Conservation (phyloP, 2,888 invertebrate genomes). For the Acleris literana region DNA sequence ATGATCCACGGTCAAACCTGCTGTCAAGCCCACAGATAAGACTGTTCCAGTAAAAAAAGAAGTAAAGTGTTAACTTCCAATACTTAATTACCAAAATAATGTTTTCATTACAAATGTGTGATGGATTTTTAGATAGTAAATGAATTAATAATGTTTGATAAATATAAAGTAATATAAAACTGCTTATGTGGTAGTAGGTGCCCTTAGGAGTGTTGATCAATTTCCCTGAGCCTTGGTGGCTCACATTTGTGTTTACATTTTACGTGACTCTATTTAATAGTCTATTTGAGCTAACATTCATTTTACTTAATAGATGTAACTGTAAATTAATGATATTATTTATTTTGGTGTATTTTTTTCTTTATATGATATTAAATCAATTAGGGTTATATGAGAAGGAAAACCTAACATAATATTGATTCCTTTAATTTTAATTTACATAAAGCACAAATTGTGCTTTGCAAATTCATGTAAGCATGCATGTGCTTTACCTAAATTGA, state of each 20-base stretch:
- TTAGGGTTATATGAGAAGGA: background rate
- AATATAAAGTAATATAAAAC: conserved; percentile 19
- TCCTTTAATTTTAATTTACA: too few species aligned
- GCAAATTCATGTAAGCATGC: too few species aligned
- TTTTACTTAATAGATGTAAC: background rate
- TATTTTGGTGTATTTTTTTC: conserved; percentile 25
- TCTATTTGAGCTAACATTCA: conserved; percentile 7
- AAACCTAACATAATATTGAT: too few species aligned
- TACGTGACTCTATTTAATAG: conserved; percentile 6
- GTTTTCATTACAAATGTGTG: conserved; percentile 16
- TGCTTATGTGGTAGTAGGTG: conserved; percentile 18
- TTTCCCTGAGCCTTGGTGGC: background rate
- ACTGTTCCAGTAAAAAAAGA: conserved; percentile 71
- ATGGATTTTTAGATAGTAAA: conserved; percentile 8
- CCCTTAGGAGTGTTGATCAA: conserved; percentile 15
- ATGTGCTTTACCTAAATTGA: too few species aligned
- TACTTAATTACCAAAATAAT: conserved; percentile 21
- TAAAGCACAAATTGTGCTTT: too few species aligned
- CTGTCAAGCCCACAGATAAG: conserved; percentile 66
- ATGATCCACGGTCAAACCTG: conserved; percentile 78
- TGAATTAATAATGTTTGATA: conserved; percentile 7
- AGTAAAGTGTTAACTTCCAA: conserved; percentile 58
- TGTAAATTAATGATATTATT: conserved; percentile 4
- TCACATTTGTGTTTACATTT: background rate
- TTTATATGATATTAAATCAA: conserved; percentile 3